Base-by-base conservation (phyloP, 2,797 vertebrate genomes). In the Darevskia nairensis region DNA sequence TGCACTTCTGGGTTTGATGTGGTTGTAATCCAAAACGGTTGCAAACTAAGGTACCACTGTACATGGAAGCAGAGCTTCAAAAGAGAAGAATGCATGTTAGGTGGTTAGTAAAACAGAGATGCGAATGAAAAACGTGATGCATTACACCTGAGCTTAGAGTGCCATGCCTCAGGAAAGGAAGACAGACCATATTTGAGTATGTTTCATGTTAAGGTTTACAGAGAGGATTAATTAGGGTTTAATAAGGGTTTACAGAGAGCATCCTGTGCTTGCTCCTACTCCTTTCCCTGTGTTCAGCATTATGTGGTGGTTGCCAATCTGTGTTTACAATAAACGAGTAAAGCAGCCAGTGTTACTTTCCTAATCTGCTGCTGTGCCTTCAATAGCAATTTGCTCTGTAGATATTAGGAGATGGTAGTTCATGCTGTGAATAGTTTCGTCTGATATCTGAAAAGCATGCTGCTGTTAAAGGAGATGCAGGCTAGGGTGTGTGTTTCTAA, bases 81-180 rank as follows among this genome's bases (percentile, higher is more conserved):
- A 89, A 46, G 25, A n/a, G 68, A 35, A 25, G 8, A 75, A 59
- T n/a, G 17, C 1, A 1, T 87, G 50, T 80, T 81, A 15, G 25
- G 88, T 89, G 21, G 77, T n/a, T 2, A 46, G 5, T 77, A 85
- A 15, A 85, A n/a, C 8, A 64, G 61, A 64, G 61, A 39, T 85
- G 10, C 77, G 39, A 88, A 86, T 85, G 15, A 74, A 69, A 15
- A 75, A n/a, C 13, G 1, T 71, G 35, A 85, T 46, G 87, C 3
- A 1, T 8, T 68, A 86, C 72, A 76, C 85, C 25, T 61, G 25
- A 88, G 50, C 86, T 89, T 41, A 50, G 44, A 88, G 82, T 86
- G 69, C 69, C 27, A 15, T 69, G 15, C 39, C 81, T 0, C 46
- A 13, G 25, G 44, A 8, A 44, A 80, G 85, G 13, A 79, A 79